These are phyloP conservation scores for Astropecten irregularis DNA, from an alignment of 53 echinoderm and acorn worm genomes.

Conservation along the genomic window DNA sequence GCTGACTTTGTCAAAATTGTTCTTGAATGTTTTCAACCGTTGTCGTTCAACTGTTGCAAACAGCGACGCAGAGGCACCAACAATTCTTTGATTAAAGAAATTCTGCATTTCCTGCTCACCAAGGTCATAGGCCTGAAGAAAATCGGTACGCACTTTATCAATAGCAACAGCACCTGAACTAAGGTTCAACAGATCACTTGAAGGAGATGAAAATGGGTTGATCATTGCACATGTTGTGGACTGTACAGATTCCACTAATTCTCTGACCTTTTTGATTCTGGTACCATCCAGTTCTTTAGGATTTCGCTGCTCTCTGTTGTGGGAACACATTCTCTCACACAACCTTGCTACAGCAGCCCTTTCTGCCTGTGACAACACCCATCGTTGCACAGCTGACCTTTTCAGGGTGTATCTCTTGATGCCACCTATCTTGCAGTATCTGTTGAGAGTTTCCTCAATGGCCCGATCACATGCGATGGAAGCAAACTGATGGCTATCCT, in stretches of 20 bases:
- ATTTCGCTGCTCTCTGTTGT: background rate
- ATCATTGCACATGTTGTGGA: constrained; percentile 18
- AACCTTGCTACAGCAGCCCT: constrained; percentile 36
- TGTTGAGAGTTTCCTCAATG: constrained; percentile 22
- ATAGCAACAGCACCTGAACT: constrained; percentile 55
- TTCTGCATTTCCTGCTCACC: background rate
- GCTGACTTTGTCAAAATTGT: background rate
- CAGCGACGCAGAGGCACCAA: background rate
- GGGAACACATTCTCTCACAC: constrained; percentile 34
- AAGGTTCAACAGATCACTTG: constrained; percentile 27
- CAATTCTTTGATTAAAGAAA: background rate
- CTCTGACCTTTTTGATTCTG: constrained; percentile 22
- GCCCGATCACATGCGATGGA: no score
- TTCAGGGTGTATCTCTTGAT: no score
- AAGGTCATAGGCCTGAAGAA: background rate
- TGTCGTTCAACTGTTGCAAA: background rate
- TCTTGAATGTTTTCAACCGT: constrained; percentile 10
- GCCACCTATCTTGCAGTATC: constrained; percentile 58
- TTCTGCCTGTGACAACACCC: constrained; percentile 46
- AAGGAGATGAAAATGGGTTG: constrained; percentile 44
- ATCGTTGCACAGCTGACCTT: no score
- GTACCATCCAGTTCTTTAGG: constrained; percentile 33
- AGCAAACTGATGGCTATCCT: no score
- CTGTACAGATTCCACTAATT: background rate
- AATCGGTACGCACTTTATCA: background rate